Conservation (phyloP, 2,113 vertebrate species). For the Mastomys coucha region DNA sequence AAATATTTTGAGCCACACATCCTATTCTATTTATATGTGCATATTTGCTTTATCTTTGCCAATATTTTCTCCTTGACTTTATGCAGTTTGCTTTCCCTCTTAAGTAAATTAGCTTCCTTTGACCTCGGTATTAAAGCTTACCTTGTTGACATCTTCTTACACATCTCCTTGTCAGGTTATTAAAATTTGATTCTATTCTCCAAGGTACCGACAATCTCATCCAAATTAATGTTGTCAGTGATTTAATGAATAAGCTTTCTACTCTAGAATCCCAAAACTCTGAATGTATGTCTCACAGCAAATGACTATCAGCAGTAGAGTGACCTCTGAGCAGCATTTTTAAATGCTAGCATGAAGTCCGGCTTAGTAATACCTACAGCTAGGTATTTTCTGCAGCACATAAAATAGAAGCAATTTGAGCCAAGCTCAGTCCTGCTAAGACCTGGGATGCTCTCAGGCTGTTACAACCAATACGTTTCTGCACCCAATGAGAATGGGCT, state of each 20-base stretch:
- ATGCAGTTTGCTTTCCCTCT: slow-evolving; percentile 36
- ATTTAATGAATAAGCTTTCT: slow-evolving; percentile 64
- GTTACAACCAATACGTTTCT: not conserved
- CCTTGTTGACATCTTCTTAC: slow-evolving; percentile 45
- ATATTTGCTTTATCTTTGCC: not conserved
- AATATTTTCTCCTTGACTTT: slow-evolving; percentile 18
- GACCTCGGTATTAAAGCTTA: slow-evolving; percentile 11
- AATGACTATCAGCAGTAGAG: not conserved
- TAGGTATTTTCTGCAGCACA: not conserved
- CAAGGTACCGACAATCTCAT: slow-evolving; percentile 52
- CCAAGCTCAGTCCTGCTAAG: not conserved
- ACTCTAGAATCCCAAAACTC: slow-evolving; percentile 2
- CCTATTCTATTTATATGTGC: not conserved
- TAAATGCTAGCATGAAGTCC: not conserved
- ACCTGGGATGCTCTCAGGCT: not conserved
- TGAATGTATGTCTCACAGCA: slow-evolving; percentile 49
- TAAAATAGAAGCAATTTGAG: not conserved
- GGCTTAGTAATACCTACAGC: not conserved
- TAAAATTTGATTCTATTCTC: slow-evolving; percentile 66
- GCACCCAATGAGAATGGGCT: not conserved
- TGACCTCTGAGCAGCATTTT: slow-evolving; percentile 25
- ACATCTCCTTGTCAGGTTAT: slow-evolving; percentile 59
- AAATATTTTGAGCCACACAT: not conserved
- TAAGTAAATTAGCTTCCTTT: slow-evolving; percentile 49
- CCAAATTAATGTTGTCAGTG: slow-evolving; percentile 73